Evolutionary conservation across 2,113 vertebrate species (phyloP).

Genomic region (Ailurus styani): DNA sequence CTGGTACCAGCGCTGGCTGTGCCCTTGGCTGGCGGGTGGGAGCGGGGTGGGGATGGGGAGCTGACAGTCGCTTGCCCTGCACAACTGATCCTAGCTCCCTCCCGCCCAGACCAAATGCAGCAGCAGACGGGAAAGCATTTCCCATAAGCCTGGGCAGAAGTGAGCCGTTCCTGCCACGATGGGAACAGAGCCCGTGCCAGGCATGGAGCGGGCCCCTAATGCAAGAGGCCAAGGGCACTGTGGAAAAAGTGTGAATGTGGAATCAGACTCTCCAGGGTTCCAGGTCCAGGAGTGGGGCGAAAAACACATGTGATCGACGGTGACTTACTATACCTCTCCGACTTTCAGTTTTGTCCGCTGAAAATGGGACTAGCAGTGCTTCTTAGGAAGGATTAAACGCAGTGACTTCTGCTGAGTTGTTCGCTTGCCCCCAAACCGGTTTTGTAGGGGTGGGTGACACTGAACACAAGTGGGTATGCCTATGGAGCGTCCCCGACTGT

Average conservation of each 20-base stretch:
- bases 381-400: neutral
- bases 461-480: neutral
- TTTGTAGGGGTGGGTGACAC: accelerated
- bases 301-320: accelerated
- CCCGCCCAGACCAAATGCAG: neutral
- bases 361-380: neutral
- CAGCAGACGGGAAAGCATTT: neutral
- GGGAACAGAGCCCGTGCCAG: neutral
- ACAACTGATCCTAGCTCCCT: accelerated
- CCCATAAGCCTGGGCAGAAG: neutral
- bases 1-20: neutral
- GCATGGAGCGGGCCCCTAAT: neutral
- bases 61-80: neutral
- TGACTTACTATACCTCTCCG: neutral
- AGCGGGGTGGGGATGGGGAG: too few relatives aligned
- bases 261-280: neutral
- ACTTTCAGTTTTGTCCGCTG: neutral
- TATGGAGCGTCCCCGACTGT: neutral
- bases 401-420: neutral
- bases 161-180: neutral
- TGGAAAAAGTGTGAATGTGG: neutral
- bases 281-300: neutral
- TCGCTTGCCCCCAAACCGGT: neutral
- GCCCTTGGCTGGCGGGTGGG: neutral
- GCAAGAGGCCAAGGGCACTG: neutral